These are phyloP conservation scores for Eledone cirrhosa DNA, from an alignment of 2,888 invertebrate species.

Conservation along the genomic window DNA sequence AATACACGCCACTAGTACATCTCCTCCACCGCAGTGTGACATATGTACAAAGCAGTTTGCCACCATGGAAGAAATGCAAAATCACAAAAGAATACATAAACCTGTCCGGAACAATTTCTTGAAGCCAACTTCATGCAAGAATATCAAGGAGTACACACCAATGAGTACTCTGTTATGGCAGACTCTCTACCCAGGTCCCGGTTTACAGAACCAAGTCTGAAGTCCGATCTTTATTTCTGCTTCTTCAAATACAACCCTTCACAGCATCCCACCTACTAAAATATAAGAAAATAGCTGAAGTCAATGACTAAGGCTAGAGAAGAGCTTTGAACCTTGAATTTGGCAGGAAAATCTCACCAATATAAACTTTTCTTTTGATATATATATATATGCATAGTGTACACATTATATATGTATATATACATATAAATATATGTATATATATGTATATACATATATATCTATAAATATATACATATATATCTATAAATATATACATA, in stretches of 20 bases:
- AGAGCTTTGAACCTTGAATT: background rate
- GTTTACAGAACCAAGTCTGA: constrained; percentile 22
- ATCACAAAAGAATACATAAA: constrained; percentile 21
- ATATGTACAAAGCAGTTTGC: constrained; percentile 25
- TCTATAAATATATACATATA: background rate
- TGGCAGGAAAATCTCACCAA: background rate
- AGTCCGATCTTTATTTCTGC: background rate
- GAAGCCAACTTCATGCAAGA: constrained; percentile 23
- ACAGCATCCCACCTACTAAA: too few species aligned
- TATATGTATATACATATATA: background rate
- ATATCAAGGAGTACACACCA: constrained; percentile 23
- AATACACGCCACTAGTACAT: background rate
- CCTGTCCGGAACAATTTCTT: constrained; percentile 22
- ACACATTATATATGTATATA: background rate
- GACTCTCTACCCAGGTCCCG: constrained; percentile 22
- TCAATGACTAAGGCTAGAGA: too few species aligned
- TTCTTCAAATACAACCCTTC: background rate
- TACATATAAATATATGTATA: background rate
- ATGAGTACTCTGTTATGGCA: constrained; percentile 26
- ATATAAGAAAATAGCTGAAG: too few species aligned
- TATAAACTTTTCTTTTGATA: background rate
- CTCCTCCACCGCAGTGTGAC: constrained; percentile 22
- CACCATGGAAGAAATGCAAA: constrained; percentile 26
- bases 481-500: background rate
- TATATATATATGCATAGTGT: background rate